A percentile compares a stretch with the other conserved stretches of the same genome.
Evolutionary conservation across 1,140 invertebrate genomes (phyloP).

Genomic region (Ceratosolen fusciceps): DNA sequence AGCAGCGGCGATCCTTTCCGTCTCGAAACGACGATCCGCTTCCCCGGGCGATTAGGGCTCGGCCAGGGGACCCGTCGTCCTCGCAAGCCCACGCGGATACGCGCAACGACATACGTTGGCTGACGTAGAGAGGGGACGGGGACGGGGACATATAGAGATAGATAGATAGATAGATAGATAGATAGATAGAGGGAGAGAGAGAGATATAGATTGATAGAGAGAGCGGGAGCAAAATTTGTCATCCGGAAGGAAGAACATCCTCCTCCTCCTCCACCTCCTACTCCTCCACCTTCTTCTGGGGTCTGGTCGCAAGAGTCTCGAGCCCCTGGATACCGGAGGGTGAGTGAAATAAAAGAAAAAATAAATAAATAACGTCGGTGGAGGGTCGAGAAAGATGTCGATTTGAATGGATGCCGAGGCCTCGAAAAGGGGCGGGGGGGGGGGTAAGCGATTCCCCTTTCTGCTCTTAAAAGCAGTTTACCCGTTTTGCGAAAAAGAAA

Average conservation of each 20-base stretch:
- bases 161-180: too few relatives aligned
- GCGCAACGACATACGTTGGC: background rate
- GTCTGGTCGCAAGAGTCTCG: background rate
- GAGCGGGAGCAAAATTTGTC: background rate
- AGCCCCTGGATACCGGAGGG: background rate
- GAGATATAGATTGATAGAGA: too few relatives aligned
- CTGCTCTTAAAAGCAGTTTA: constrained; percentile 42
- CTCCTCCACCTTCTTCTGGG: too few relatives aligned
- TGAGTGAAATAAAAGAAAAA: background rate
- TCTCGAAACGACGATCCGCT: background rate
- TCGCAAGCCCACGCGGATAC: background rate
- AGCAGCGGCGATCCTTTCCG: background rate
- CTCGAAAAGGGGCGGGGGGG: too few relatives aligned
- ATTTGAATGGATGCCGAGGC: background rate
- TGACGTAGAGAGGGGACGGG: too few relatives aligned
- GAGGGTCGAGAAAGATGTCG: background rate
- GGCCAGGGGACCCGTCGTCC: too few relatives aligned
- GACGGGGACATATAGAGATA: too few relatives aligned
- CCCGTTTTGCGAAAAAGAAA: constrained; percentile 26
- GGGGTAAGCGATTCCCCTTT: constrained; percentile 29
- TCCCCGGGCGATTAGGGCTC: background rate
- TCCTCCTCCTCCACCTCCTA: too few relatives aligned
- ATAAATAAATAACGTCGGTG: background rate
- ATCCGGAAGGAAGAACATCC: constrained; percentile 23
- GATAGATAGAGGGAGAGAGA: too few relatives aligned